These are phyloP conservation scores for Butastur rufipennis DNA, from an alignment of 2,113 vertebrate species.

Conservation along the genomic window DNA sequence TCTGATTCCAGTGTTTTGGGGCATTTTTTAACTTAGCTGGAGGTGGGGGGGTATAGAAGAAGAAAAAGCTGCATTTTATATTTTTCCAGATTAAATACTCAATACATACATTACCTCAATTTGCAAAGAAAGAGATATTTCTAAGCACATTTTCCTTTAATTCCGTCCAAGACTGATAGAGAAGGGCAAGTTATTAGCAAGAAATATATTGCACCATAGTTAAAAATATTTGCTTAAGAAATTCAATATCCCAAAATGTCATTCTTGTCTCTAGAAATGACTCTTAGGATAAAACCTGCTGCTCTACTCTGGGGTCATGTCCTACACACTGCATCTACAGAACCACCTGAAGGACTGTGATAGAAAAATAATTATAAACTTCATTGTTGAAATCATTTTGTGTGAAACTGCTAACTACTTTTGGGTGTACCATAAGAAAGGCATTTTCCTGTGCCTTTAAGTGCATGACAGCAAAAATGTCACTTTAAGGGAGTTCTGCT, in stretches of 20 bases:
- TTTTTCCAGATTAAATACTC: background rate
- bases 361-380: constrained; percentile 32
- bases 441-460: constrained; percentile 26
- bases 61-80: background rate
- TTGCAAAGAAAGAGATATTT: background rate
- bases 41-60: background rate
- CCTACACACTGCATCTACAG: background rate
- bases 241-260: background rate
- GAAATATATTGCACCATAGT: background rate
- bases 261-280: constrained; percentile 11
- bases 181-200: background rate
- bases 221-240: constrained; percentile 39
- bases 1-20: background rate
- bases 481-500: background rate
- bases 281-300: background rate
- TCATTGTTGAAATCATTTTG: background rate
- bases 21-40: background rate
- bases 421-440: background rate
- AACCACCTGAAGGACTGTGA: background rate
- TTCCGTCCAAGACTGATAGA: background rate
- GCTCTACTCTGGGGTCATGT: background rate
- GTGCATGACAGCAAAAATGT: background rate
- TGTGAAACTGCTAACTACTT: background rate
- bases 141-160: background rate
- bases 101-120: background rate